Base-by-base conservation (phyloP, 2,797 vertebrate species). In the Ctenopoma multispine region DNA sequence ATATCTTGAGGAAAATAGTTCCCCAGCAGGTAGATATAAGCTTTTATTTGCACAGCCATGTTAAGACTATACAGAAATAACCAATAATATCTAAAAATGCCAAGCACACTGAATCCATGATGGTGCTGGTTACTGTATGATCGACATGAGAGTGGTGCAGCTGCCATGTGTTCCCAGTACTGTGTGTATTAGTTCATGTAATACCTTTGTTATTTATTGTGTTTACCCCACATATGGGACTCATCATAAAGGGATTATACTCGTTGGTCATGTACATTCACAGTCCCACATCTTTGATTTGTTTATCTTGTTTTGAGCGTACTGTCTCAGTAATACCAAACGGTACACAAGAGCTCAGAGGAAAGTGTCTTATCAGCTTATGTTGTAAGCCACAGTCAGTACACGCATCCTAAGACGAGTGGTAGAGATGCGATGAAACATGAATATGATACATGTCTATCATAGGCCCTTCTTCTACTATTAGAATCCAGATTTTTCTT, bases 211-310 rank as follows among this genome's bases (percentile, higher is more conserved):
- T 51, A 34, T 34, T 47, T 20, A 27, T 48, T 18, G 24, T 62
- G 15, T 51, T 23, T 38, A 34, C 7, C 18, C 8, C 44, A 12
- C 43, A 49, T 21, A 23, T 49, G 54, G 20, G 36, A 11, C 62
- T 71, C 27, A 8, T 55, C 62, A 24, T 40, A 7, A 24, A 4
- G 24, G 41, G 34, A 66, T 54, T 29, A 31, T 60, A n/a, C n/a
- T 15, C 12, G 36, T 27, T 7, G 57, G 24, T 43, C 44, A 50
- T 46, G 6, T 13, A 24, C 38, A 49, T 40, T 59, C 61, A 54
- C 21, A 51, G 27, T 24, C 23, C 20, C 71, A 34, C 41, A 5
- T 61, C 14, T 65, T 62, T 43, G 17, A 57, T 47, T n/a, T 56
- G 20, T 12, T n/a, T 31, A 29, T 49, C 11, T 27, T 56, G 20